Evolutionary conservation across 2,888 invertebrate genomes (phyloP), one percentile per base, ranked within the genome.

Genomic region (Ischnus inquisitorius): DNA sequence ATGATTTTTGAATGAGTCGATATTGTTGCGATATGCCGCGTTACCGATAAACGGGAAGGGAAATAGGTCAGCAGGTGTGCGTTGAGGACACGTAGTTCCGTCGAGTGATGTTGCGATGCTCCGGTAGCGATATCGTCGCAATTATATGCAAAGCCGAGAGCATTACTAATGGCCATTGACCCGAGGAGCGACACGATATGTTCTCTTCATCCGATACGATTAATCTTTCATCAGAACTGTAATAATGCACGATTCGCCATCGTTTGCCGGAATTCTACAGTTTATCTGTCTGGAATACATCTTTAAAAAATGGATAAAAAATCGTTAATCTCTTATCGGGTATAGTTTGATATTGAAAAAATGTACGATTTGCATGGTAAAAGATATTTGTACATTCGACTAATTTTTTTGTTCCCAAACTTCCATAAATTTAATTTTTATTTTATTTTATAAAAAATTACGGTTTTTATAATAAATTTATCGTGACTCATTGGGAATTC

Each of bases 61-160:
- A 22, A 74, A 62, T 60, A 60, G 16, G 28, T 43, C 74, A 48
- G 48, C 74, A 74, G 74, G 34, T 39, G 74, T 48, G 62, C 48
- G 34, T 60, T 74, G 16, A 19, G 48, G 41, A 34, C 43, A 62
- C 28, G 46, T 19, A 60, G 74, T 62, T n/a, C 43, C 46, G 60
- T 22, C 14, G 43, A 43, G 10, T 16, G 28, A 22, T 60, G 41
- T 54, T n/a, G n/a, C n/a, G 6, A 4, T 34, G 34, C 34, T 34
- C 8, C 34, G 4, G 6, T 34, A 34, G 34, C 2, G 34, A 34
- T 6, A 34, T 34, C 39, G 46, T 19, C 60, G 72, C 57, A 72
- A 46, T 72, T 28, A 46, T 60, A 72, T 60, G 60, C 46, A 62
- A 72, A 62, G 4, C 16, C 28, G 60, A 41, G 54, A n/a, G 22